A percentile compares a stretch with the other conserved stretches of the same genome.
Evolutionary conservation across 2,888 invertebrate species (phyloP).

Genomic region (Drosophila anomelani): DNA sequence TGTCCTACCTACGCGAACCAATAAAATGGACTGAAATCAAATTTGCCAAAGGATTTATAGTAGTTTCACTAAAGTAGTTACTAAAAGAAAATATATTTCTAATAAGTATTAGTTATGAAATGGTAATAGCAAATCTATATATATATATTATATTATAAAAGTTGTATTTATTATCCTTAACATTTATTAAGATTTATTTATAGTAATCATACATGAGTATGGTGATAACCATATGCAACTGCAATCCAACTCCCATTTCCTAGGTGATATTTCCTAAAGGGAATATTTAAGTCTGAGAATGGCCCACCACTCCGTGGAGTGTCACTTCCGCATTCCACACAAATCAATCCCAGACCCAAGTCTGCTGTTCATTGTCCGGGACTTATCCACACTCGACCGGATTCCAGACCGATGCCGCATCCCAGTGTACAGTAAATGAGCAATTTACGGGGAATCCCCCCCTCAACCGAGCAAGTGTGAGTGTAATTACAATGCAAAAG

Average conservation of each 20-base stretch:
- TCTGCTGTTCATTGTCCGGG: slow-evolving; percentile 23
- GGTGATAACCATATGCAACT: neutral
- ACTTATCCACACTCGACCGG: slow-evolving; percentile 37
- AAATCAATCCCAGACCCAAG: slow-evolving; percentile 17
- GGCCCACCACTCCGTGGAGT: neutral
- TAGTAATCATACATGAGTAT: no score
- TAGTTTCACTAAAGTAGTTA: slow-evolving; percentile 1
- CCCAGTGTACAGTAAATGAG: slow-evolving; percentile 21
- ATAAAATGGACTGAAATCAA: slow-evolving; percentile 26
- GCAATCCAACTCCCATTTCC: neutral
- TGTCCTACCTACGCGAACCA: slow-evolving; percentile 48
- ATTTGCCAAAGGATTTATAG: slow-evolving; percentile 37
- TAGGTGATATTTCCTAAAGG: slow-evolving; percentile 6
- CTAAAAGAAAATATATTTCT: no score
- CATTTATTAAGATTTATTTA: neutral
- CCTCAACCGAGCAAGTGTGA: neutral
- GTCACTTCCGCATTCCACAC: slow-evolving; percentile 21
- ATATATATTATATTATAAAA: no score
- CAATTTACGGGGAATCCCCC: slow-evolving; percentile 15
- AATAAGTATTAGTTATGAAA: neutral
- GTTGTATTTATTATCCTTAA: no score
- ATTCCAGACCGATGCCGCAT: slow-evolving; percentile 11
- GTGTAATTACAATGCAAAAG: slow-evolving; percentile 22
- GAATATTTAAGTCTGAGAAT: neutral
- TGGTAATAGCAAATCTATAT: no score